These are phyloP conservation scores for Dolichotis patagonum DNA, from an alignment of 2,113 vertebrate species.

Conservation along the genomic window DNA sequence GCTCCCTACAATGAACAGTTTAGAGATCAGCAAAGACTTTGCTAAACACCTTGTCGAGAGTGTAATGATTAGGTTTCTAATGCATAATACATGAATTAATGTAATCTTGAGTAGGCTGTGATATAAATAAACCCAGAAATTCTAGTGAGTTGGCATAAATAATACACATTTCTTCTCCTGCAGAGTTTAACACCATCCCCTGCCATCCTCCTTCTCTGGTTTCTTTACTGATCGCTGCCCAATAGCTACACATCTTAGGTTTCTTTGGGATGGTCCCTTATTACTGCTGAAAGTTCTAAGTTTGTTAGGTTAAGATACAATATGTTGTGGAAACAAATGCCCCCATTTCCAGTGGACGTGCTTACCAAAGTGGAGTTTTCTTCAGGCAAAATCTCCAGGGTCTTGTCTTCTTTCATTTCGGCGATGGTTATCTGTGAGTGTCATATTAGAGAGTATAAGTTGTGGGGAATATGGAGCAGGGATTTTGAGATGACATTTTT, in stretches of 20 bases:
- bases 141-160: background rate
- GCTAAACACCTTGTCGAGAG: background rate
- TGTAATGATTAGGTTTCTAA: background rate
- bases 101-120: background rate
- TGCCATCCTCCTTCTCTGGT: background rate
- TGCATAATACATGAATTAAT: background rate
- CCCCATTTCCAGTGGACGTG: background rate
- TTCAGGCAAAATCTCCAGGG: background rate
- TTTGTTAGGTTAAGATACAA: background rate
- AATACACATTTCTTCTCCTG: background rate
- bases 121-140: background rate
- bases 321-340: slow-evolving; percentile 29
- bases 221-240: background rate
- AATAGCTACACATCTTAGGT: background rate
- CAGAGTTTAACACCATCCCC: background rate
- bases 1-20: too few species aligned
- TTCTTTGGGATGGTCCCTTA: background rate
- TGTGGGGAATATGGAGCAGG: background rate
- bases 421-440: background rate
- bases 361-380: background rate
- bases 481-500: slow-evolving; percentile 19
- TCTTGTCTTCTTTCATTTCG: background rate
- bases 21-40: background rate
- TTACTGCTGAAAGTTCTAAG: background rate
- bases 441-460: background rate